Evolutionary conservation across 2,113 vertebrate species (phyloP), one percentile per base, ranked within the genome.

Genomic region (Chloroceryle aenea): DNA sequence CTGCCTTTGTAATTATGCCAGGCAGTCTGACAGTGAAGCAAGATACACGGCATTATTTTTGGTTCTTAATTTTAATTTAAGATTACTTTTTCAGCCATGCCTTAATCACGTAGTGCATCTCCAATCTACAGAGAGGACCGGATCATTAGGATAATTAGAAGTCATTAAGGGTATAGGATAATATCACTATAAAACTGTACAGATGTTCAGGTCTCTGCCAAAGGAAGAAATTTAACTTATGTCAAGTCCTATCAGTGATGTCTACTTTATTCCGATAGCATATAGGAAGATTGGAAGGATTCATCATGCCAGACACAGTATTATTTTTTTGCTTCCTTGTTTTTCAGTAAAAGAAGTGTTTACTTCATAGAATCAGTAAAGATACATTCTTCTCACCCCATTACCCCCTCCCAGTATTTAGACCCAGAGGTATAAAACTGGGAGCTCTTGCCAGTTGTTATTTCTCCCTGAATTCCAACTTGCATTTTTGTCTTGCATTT

Each of bases 71-170:
- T 96, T 92, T 93, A 94, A 94, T 95, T 88, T 93, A 89, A 62
- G 68, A 90, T 77, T 3, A 62, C 53, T 90, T 84, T 81, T 90
- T 95, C 88, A 94, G 62, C 83, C 73, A 85, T 87, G 75, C 84
- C 87, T 94, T 89, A 80, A 96, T 95, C 92, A 92, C 3, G 1
- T 74, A 85, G 58, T 72, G 26, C 62, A 69, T 87, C 66, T 90
- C 66, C 77, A 78, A 34, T 90, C 86, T 93, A 48, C 80, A 87
- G 86, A 95, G 92, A 90, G 92, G 76, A 87, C 86, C 87, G 83
- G 69, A 76, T 93, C 92, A 81, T 93, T 94, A 95, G 86, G 90
- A 89, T 94, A 96, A 96, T 96, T 94, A 94, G 92, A 89, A 95
- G 73, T 83, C 72, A 88, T 95, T 95, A 96, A 58, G 79, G 81